These are phyloP conservation scores for Oligia strigilis DNA, from an alignment of 2,888 invertebrate species.

Conservation along the genomic window DNA sequence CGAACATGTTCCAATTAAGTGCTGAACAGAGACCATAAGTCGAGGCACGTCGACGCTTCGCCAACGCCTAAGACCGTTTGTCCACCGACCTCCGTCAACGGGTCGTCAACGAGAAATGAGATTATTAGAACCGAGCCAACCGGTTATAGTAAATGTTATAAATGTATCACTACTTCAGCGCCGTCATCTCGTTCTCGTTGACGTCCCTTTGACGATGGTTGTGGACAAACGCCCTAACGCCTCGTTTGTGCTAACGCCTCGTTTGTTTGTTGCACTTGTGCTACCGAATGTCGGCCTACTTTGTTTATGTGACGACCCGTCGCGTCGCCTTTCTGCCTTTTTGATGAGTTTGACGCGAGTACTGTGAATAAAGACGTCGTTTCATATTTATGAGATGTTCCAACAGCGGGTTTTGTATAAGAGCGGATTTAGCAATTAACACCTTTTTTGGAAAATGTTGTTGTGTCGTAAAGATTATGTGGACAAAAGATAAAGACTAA, in stretches of 20 bases:
- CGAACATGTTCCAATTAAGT: constrained; percentile 60
- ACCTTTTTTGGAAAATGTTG: constrained; percentile 19
- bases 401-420: constrained; percentile 4
- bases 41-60: constrained; percentile 42
- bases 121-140: not conserved
- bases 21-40: constrained; percentile 47
- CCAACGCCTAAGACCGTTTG: constrained; percentile 28
- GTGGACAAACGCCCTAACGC: constrained; percentile 11
- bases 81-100: not conserved
- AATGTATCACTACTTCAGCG: not conserved
- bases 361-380: constrained; percentile 33
- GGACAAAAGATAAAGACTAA: constrained; percentile 3
- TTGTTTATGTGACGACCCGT: constrained; percentile 52
- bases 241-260: constrained; percentile 41
- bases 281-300: constrained; percentile 54
- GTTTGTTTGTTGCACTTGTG: constrained; percentile 51
- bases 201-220: not conserved
- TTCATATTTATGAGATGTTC: constrained; percentile 40
- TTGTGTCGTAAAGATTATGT: not conserved
- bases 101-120: not conserved
- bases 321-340: constrained; percentile 20
- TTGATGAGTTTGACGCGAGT: constrained; percentile 45
- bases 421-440: constrained; percentile 31
- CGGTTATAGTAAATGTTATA: not conserved
- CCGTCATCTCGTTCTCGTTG: not conserved